phyloP scores from a whole-genome alignment of 2,797 vertebrate species.

The Rhinophrynus dorsalis region DNA sequence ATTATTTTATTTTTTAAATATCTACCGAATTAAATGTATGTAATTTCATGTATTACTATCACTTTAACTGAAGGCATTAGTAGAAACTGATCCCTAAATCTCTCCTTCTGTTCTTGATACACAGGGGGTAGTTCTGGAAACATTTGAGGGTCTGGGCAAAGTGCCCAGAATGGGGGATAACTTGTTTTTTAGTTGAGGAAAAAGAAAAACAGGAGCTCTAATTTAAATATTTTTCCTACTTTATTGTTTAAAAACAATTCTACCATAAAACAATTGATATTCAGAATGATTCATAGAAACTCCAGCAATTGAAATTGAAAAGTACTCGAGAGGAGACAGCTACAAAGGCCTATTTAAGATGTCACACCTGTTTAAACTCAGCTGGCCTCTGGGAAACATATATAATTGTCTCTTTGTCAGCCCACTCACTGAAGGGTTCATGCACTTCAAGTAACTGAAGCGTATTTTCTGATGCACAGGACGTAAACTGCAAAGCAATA shows the following conservation, averaged over 20 bases:
- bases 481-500: slow-evolving; percentile 15
- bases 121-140: not conserved
- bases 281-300: not conserved
- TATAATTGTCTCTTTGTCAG: slow-evolving; percentile 46
- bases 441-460: slow-evolving; percentile 28
- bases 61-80: no score
- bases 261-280: slow-evolving; percentile 6
- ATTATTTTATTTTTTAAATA: no score
- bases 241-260: not conserved
- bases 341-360: slow-evolving; percentile 42
- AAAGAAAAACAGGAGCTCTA: not conserved
- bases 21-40: no score
- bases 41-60: no score
- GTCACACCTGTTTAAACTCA: slow-evolving; percentile 44
- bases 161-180: not conserved
- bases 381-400: slow-evolving; percentile 21
- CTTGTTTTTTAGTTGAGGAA: not conserved
- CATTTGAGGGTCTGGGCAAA: not conserved
- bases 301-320: not conserved
- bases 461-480: slow-evolving; percentile 11
- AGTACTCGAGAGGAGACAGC: not conserved
- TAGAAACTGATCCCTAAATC: not conserved
- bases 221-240: not conserved
- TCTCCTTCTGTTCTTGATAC: not conserved
- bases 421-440: slow-evolving; percentile 42